Conservation (phyloP, 2,113 vertebrate species). For the Mola mola region DNA sequence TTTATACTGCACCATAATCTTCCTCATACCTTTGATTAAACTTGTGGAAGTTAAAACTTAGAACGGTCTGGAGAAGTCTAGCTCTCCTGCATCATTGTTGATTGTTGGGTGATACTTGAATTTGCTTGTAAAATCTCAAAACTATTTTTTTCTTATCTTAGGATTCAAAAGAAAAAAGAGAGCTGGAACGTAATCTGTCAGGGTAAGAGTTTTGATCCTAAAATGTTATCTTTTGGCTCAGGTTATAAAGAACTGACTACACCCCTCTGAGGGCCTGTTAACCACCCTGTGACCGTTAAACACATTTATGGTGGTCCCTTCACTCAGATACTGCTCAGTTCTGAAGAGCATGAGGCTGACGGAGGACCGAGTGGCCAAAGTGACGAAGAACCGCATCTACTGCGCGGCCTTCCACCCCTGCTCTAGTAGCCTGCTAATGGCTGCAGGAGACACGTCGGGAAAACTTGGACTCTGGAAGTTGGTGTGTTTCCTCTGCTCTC, state of each 20-base stretch:
- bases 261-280: too few species aligned
- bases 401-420: conserved; percentile 89
- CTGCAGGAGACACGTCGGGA: conserved; percentile 86
- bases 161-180: conserved; percentile 32
- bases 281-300: too few species aligned
- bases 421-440: conserved; percentile 81
- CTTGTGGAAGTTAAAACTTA: too few species aligned
- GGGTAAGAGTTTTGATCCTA: conserved; percentile 50
- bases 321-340: conserved; percentile 79
- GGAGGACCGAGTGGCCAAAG: conserved; percentile 79
- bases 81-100: neutral
- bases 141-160: conserved; percentile 15
- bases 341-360: conserved; percentile 82
- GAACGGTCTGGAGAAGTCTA: neutral
- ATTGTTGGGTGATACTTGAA: neutral
- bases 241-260: neutral
- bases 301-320: conserved; percentile 13
- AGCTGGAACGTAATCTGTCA: conserved; percentile 42
- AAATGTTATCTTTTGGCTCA: neutral
- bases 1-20: too few species aligned
- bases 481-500: conserved; percentile 74
- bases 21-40: too few species aligned
- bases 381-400: conserved; percentile 79
- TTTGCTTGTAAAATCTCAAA: neutral
- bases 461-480: conserved; percentile 89